phyloP scores from a whole-genome alignment of 2,888 invertebrate species.

The Clistopyga incitator region DNA sequence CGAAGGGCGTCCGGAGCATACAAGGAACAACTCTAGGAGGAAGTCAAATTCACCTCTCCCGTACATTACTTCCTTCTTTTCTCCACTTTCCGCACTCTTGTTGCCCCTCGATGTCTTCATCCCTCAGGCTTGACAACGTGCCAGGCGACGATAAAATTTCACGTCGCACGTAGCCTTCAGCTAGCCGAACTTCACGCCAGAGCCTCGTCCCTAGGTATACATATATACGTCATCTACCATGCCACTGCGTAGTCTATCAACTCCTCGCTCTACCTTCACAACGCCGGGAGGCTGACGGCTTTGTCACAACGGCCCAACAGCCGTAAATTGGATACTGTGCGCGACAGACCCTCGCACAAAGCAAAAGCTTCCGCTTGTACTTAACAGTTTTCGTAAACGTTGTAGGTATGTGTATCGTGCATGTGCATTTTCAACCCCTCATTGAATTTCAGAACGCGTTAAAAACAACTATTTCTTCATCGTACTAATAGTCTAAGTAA shows the following conservation, averaged over 20 bases:
- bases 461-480: too few relatives aligned
- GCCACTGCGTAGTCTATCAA: slow-evolving; percentile 18
- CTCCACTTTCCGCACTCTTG: slow-evolving; percentile 42
- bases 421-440: background rate
- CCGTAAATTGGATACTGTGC: slow-evolving; percentile 56
- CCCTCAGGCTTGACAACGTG: slow-evolving; percentile 67
- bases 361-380: slow-evolving; percentile 12
- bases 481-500: too few relatives aligned
- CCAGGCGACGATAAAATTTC: slow-evolving; percentile 66
- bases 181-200: slow-evolving; percentile 31
- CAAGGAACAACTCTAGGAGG: slow-evolving; percentile 14
- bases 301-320: slow-evolving; percentile 53
- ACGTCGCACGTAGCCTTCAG: slow-evolving; percentile 40
- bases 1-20: slow-evolving; percentile 36
- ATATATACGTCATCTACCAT: background rate
- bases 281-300: slow-evolving; percentile 39
- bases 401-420: background rate
- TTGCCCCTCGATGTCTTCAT: slow-evolving; percentile 63
- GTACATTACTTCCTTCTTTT: slow-evolving; percentile 24
- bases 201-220: background rate
- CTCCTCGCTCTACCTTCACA: slow-evolving; percentile 8
- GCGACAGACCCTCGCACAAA: background rate
- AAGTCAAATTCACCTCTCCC: slow-evolving; percentile 48
- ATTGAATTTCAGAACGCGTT: too few relatives aligned
- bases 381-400: background rate